Conservation (phyloP, 2,113 vertebrate genomes). For the Ictalurus furcatus region DNA sequence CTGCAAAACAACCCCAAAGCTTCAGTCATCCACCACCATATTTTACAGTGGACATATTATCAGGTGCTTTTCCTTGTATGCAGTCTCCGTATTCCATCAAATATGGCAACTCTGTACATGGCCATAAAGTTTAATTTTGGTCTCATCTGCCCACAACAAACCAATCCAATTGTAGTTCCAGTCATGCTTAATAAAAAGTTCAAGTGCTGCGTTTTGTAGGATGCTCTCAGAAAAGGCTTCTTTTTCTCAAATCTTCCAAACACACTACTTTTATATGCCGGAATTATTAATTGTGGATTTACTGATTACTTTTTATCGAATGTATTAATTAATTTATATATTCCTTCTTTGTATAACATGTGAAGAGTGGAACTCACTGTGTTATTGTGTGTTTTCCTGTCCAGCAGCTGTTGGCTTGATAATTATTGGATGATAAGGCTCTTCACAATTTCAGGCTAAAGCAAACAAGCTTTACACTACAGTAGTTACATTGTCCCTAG, state of each 20-base stretch:
- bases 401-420: slow-evolving; percentile 29
- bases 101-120: neutral
- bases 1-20: neutral
- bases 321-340: neutral
- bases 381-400: neutral
- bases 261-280: neutral
- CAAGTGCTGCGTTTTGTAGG: neutral
- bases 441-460: neutral
- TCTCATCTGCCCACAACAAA: neutral
- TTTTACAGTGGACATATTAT: neutral
- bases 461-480: slow-evolving; percentile 37
- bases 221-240: neutral
- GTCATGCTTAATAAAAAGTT: too few species aligned
- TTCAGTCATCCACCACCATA: neutral
- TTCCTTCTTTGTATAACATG: too few species aligned
- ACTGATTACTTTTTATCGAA: neutral
- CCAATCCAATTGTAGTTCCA: neutral
- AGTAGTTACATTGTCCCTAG: slow-evolving; percentile 7
- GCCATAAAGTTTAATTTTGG: neutral
- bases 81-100: neutral
- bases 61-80: neutral
- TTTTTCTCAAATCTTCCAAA: neutral
- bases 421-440: slow-evolving; percentile 11
- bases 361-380: neutral
- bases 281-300: neutral